A percentile compares a stretch with the other conserved stretches of the same genome.
Conservation (phyloP, 2,888 invertebrate genomes). For the Dolichomitus sp. region DNA sequence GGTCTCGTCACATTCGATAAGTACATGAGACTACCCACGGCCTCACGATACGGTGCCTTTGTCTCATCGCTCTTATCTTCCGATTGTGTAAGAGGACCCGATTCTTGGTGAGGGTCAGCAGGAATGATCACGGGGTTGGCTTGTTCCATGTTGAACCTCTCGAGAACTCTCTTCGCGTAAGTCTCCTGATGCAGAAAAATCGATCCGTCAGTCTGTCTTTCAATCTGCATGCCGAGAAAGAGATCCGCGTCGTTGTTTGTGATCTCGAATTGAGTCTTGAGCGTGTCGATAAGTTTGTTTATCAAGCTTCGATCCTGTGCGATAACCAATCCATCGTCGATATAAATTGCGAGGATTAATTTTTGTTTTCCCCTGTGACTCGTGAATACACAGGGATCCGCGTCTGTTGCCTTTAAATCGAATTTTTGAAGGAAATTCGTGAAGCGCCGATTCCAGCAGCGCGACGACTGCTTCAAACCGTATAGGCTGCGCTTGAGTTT, state of each 20-base stretch:
- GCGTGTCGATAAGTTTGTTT: slow-evolving; percentile 17
- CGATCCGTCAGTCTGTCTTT: slow-evolving; percentile 32
- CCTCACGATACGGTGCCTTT: slow-evolving; percentile 36
- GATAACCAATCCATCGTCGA: too few species aligned
- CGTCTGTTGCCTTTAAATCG: slow-evolving; percentile 64
- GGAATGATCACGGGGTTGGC: slow-evolving; percentile 70
- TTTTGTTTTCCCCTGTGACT: slow-evolving; percentile 30
- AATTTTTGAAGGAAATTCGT: too few species aligned
- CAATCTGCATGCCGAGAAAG: slow-evolving; percentile 70
- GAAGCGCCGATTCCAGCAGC: too few species aligned
- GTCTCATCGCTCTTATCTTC: slow-evolving; percentile 14
- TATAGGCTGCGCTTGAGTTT: too few species aligned
- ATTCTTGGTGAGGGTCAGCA: slow-evolving; percentile 53
- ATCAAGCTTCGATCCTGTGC: slow-evolving; percentile 32
- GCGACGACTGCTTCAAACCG: too few species aligned
- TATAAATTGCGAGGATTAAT: slow-evolving; percentile 62
- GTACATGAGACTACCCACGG: slow-evolving; percentile 38
- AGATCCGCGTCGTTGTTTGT: slow-evolving; percentile 38
- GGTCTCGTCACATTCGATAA: slow-evolving; percentile 16
- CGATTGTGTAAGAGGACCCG: not conserved
- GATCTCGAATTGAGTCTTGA: slow-evolving; percentile 54
- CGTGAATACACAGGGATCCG: slow-evolving; percentile 73
- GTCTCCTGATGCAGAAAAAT: slow-evolving; percentile 61
- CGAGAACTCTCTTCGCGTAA: slow-evolving; percentile 50
- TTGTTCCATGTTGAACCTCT: slow-evolving; percentile 64